Percentiles rank a stretch among this genome's conserved stretches.
Evolutionary conservation across 2,113 vertebrate genomes (phyloP).

Genomic region (Pycnonotus jocosus): DNA sequence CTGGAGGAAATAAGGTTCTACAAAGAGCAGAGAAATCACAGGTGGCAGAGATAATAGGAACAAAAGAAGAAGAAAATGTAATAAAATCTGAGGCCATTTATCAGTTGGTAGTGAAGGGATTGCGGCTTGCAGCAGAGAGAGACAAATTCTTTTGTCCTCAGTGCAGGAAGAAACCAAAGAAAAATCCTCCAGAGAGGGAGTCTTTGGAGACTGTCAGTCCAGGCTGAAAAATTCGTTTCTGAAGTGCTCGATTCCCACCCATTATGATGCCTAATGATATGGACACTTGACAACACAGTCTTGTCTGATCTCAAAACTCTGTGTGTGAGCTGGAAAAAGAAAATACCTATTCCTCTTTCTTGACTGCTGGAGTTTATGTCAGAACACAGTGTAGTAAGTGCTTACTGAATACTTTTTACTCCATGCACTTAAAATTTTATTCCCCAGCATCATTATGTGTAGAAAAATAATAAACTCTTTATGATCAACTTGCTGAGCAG

Average conservation of each 20-base stretch:
- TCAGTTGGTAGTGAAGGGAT: not conserved
- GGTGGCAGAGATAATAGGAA: not conserved
- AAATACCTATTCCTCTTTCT: not conserved
- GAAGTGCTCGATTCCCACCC: not conserved
- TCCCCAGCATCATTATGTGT: not conserved
- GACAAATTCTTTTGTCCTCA: not conserved
- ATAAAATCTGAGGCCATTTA: conserved; percentile 28
- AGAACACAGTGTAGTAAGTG: not conserved
- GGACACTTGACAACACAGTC: not conserved
- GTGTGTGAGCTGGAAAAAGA: not conserved
- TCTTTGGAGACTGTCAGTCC: not conserved
- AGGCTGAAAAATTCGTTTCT: not conserved
- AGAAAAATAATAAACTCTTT: not conserved
- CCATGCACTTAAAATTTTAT: not conserved
- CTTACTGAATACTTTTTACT: not conserved
- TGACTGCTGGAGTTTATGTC: not conserved
- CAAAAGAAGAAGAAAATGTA: not conserved
- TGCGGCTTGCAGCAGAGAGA: not conserved
- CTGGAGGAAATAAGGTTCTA: not conserved
- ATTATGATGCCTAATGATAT: not conserved
- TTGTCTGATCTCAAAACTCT: not conserved
- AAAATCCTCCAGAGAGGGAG: not conserved
- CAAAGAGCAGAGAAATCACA: not conserved
- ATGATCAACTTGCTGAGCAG: not conserved
- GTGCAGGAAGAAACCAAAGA: not conserved